Evolutionary conservation across 2,797 vertebrate species (phyloP).

Genomic region (Megalops cyprinoides): DNA sequence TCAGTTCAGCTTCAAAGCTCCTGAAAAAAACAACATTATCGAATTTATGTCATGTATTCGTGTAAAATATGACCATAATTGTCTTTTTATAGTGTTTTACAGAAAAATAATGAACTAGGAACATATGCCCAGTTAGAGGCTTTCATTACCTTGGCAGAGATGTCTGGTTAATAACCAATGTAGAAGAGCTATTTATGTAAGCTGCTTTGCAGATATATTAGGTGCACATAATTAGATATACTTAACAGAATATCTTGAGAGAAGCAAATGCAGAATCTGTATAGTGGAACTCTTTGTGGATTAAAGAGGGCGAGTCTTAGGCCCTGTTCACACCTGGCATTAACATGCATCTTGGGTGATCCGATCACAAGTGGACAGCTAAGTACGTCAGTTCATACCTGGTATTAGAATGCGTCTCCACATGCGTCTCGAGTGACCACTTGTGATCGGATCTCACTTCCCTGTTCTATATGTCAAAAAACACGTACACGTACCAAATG

Average conservation of each 20-base stretch:
- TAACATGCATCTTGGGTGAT: too few relatives aligned
- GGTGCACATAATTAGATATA: constrained; percentile 56
- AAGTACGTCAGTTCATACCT: too few relatives aligned
- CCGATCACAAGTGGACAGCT: too few relatives aligned
- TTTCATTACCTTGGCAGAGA: constrained; percentile 46
- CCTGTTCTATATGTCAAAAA: too few relatives aligned
- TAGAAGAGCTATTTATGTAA: constrained; percentile 45
- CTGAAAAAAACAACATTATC: constrained; percentile 43
- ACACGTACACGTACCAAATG: too few relatives aligned
- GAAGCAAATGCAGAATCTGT: constrained; percentile 41
- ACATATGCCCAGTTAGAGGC: constrained; percentile 46
- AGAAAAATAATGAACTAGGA: constrained; percentile 54
- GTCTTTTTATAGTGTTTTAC: constrained; percentile 52
- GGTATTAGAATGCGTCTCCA: too few relatives aligned
- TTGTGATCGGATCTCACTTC: too few relatives aligned
- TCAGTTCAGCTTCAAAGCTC: constrained; percentile 42
- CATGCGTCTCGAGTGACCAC: too few relatives aligned
- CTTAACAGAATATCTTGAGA: constrained; percentile 53
- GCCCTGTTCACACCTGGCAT: too few relatives aligned
- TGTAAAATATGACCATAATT: constrained; percentile 51
- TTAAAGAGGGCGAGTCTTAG: neutral
- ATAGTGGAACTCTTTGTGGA: constrained; percentile 3
- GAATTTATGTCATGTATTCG: constrained; percentile 50
- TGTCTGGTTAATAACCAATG: constrained; percentile 51
- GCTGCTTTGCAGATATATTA: constrained; percentile 51